Evolutionary conservation across 2,113 vertebrate species (phyloP), one percentile per base, ranked within the genome.

Genomic region (Bombycilla garrulus): DNA sequence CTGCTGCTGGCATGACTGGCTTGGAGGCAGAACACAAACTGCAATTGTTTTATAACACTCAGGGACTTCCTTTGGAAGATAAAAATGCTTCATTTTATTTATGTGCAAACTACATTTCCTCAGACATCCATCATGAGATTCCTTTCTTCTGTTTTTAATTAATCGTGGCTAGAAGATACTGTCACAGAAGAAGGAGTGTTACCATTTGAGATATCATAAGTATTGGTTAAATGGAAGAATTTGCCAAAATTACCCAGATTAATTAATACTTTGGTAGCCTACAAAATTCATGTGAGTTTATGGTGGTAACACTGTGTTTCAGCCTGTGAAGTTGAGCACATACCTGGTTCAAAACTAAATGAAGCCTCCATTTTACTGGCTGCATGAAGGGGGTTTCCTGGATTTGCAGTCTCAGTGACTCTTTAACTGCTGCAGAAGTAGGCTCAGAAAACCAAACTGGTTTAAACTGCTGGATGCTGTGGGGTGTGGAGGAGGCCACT

Each of bases 21-120:
- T 87, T 6, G 3, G 78, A 94, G 92, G 88, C 92, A 90, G 82
- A 93, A 90, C 88, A 84, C 80, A 86, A 92, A 70, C 1, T 88
- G 60, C 65, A 80, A 24, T 81, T 80, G 76, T 88, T 93, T 62
- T 67, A 8, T 73, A 66, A 86, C 76, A 81, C 80, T 70, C 4
- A 0, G 76, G 67, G 77, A 60, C 89, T 91, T 77, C 35, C 35
- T 78, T 22, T 42, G 65, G 69, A 88, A 90, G 66, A 69, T 89
- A 62, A 42, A 94, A 94, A 72, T 51, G 67, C 58, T 86, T 93
- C 80, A 31, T 3, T 56, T 82, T 92, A 29, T 4, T 88, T 73
- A 50, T 20, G 42, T 86, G 80, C 67, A 74, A 65, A 20, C 67
- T 89, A 42, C 77, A 50, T 91, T 90, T 84, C 87, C 74, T 90